Evolutionary conservation across 2,888 invertebrate genomes (phyloP).

Genomic region (Papilio gigon): DNA sequence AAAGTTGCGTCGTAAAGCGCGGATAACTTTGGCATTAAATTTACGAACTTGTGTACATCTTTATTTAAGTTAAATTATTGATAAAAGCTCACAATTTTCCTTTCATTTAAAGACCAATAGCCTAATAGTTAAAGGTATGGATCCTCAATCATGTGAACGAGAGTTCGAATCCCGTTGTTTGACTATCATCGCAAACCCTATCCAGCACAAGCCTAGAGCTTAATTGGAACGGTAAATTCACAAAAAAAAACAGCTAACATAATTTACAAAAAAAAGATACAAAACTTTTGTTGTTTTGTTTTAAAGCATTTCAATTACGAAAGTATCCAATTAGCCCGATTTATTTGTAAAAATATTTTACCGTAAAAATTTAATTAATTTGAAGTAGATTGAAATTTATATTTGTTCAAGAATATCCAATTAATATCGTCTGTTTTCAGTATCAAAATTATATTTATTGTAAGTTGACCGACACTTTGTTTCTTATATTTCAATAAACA

Average conservation of each 20-base stretch:
- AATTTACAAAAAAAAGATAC: too few relatives aligned
- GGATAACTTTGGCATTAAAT: conserved; percentile 1
- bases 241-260: too few relatives aligned
- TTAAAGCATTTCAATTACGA: not conserved
- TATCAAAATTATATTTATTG: not conserved
- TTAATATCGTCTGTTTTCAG: not conserved
- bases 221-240: too few relatives aligned
- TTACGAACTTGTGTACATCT: not conserved
- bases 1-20: not conserved
- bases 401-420: not conserved
- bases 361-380: not conserved
- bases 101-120: too few relatives aligned
- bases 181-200: too few relatives aligned
- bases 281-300: not conserved
- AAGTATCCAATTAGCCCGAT: not conserved
- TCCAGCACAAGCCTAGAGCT: too few relatives aligned
- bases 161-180: too few relatives aligned
- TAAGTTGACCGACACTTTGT: not conserved
- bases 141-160: too few relatives aligned
- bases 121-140: too few relatives aligned
- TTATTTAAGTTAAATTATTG: not conserved
- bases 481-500: not conserved
- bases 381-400: not conserved
- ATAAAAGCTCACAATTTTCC: too few relatives aligned
- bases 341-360: not conserved